Conservation (phyloP, 2,797 vertebrate species). For the Silurus aristotelis region DNA sequence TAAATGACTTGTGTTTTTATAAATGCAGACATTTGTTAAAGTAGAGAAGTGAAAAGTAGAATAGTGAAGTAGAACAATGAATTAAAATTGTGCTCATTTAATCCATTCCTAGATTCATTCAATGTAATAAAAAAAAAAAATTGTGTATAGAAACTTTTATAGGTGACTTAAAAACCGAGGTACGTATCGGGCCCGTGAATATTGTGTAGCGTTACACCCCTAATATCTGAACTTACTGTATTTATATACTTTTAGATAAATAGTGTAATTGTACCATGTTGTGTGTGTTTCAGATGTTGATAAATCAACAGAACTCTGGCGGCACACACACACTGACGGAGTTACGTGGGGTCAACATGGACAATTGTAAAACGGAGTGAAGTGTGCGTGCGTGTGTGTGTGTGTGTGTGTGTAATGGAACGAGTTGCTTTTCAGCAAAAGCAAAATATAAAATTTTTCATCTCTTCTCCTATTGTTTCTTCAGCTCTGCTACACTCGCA, state of each 20-base stretch:
- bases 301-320: slow-evolving; percentile 84
- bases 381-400: background rate
- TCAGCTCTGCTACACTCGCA: background rate
- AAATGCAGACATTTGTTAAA: too few species aligned
- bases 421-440: background rate
- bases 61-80: too few species aligned
- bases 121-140: too few species aligned
- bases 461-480: background rate
- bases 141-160: too few species aligned
- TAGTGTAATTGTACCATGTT: background rate
- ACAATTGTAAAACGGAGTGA: slow-evolving; percentile 89
- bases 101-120: too few species aligned
- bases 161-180: too few species aligned
- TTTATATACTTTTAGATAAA: background rate
- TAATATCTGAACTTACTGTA: too few species aligned
- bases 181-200: too few species aligned
- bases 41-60: too few species aligned
- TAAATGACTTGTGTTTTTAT: too few species aligned
- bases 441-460: background rate
- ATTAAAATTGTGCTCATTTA: too few species aligned
- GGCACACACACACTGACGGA: slow-evolving; percentile 85
- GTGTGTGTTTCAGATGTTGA: slow-evolving; percentile 78
- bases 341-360: slow-evolving; percentile 91
- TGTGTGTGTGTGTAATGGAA: background rate
- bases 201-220: too few species aligned